Percentiles rank a stretch among this genome's conserved stretches.
Conservation (phyloP, 2,888 invertebrate genomes). For the Priocnemis perturbator region DNA sequence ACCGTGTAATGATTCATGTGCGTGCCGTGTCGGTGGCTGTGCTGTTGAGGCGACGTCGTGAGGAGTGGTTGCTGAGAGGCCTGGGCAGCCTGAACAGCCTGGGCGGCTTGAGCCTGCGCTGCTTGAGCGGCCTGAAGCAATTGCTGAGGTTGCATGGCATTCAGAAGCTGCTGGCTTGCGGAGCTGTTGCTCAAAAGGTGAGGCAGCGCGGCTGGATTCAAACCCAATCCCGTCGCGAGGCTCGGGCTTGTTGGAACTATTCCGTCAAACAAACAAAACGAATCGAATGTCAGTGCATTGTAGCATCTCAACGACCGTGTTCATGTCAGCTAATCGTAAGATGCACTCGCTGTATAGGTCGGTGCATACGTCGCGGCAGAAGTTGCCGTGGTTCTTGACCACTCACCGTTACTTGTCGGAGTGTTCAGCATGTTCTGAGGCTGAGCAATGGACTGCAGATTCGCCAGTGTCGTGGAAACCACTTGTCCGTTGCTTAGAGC, state of each 20-base stretch:
- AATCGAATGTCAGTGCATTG: constrained; percentile 10
- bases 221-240: constrained; percentile 80
- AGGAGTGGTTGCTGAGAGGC: constrained; percentile 70
- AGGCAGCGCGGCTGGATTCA: constrained; percentile 82
- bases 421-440: constrained; percentile 82
- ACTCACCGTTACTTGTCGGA: constrained; percentile 73
- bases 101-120: constrained; percentile 65
- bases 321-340: too few relatives aligned
- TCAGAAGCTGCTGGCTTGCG: constrained; percentile 84
- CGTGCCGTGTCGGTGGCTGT: constrained; percentile 70
- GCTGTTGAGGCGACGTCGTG: constrained; percentile 71
- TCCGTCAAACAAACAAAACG: constrained; percentile 24
- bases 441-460: constrained; percentile 86
- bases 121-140: constrained; percentile 73
- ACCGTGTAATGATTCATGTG: constrained; percentile 72
- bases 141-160: constrained; percentile 85
- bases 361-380: too few relatives aligned
- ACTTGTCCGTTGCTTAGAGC: constrained; percentile 91
- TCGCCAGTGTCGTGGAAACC: constrained; percentile 88
- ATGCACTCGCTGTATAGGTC: too few relatives aligned
- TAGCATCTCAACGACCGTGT: neutral
- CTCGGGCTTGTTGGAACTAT: constrained; percentile 80
- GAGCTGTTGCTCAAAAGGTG: constrained; percentile 85
- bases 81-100: constrained; percentile 64
- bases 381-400: neutral